Evolutionary conservation across 1,140 invertebrate species (phyloP), one percentile per base, ranked within the genome.

Genomic region (Drosophila busckii): DNA sequence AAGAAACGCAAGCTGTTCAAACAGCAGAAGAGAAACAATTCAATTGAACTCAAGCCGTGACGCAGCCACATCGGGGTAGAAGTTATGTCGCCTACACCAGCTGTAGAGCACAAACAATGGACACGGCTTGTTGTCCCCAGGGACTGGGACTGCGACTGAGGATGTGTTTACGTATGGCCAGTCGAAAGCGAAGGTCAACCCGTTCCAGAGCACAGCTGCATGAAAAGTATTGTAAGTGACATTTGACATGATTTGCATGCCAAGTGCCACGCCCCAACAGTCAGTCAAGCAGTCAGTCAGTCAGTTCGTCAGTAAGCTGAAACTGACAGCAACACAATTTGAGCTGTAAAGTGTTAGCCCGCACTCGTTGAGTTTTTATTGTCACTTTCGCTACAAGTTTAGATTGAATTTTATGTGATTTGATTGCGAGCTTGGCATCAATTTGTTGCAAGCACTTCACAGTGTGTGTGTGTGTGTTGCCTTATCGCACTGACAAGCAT

Each of bases 191-290:
- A 75, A 75, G 70, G 70, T 75, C 70, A 61, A 56, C 46, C 56
- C 64, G 58, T 69, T 59, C 37, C 28, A n/a, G 16, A 8, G 4
- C 10, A 15, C 13, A 23, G 5, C 29, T 16, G 12, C 25, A 35
- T 41, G 34, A 35, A 65, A 41, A 45, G 69, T 62, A 68, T 55
- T 69, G 63, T 61, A 48, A 53, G 73, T 82, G 75, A 82, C 75
- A 75, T 80, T 82, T 82, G 75, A 80, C 75, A 80, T 75, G 75
- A 82, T 82, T 80, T 82, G 75, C 75, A 73, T 80, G 75, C 69
- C 75, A 73, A 69, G 68, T 82, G 75, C 73, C 73, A 80, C 73
- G 68, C 73, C 75, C 70, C n/a, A n/a, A n/a, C n/a, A n/a, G n/a
- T n/a, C n/a, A n/a, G n/a, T n/a, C n/a, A n/a, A n/a, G n/a, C n/a